These are phyloP conservation scores for Lepidurus arcticus DNA, from an alignment of 1,140 invertebrate genomes.

Conservation along the genomic window DNA sequence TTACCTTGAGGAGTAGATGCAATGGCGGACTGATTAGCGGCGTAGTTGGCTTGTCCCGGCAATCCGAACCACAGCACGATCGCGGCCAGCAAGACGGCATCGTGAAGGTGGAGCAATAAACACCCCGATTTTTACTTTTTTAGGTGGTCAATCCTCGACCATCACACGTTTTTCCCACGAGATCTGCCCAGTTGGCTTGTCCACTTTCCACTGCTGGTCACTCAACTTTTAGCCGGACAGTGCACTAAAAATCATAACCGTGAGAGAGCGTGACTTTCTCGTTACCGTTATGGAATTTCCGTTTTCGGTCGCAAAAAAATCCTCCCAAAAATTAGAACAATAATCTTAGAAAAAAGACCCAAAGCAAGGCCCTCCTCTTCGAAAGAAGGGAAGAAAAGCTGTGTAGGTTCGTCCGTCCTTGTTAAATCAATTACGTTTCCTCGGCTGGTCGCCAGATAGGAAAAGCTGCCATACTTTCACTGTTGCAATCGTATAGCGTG, in stretches of 20 bases:
- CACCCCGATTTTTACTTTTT: not conserved
- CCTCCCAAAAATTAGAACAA: too few species aligned
- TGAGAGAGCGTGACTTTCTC: slow-evolving; percentile 9
- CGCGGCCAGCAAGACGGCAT: not conserved
- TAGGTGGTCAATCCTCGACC: too few species aligned
- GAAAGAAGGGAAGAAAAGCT: too few species aligned
- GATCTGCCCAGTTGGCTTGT: not conserved
- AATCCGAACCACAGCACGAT: not conserved
- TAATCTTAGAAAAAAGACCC: too few species aligned
- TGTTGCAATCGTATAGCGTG: too few species aligned
- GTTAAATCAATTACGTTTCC: too few species aligned
- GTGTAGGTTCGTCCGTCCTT: too few species aligned
- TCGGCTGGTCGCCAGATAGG: too few species aligned
- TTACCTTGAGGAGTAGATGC: slow-evolving; percentile 5
- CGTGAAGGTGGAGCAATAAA: not conserved
- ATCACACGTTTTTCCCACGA: not conserved
- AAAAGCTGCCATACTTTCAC: too few species aligned
- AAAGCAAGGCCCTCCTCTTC: too few species aligned
- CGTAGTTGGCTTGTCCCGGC: not conserved
- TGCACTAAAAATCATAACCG: slow-evolving; percentile 15
- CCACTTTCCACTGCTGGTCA: not conserved
- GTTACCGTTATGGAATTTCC: not conserved
- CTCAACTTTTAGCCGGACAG: slow-evolving; percentile 4
- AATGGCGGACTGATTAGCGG: slow-evolving; percentile 9
- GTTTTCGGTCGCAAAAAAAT: too few species aligned